Evolutionary conservation across 1,140 invertebrate genomes (phyloP).

Genomic region (Bombus ignitus): DNA sequence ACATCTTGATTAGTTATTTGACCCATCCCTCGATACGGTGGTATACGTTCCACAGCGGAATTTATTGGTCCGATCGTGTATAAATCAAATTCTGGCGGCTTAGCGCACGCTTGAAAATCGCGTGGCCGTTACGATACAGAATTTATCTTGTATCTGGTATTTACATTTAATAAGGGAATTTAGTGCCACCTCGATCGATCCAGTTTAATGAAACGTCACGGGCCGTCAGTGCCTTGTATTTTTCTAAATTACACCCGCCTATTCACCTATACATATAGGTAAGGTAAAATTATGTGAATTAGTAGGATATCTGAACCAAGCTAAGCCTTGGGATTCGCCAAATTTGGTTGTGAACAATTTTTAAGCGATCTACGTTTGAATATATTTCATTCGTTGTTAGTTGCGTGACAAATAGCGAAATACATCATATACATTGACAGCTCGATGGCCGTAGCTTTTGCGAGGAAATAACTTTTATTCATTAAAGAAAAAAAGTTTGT

Average conservation of each 20-base stretch:
- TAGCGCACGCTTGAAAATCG: constrained; percentile 27
- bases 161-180: constrained; percentile 51
- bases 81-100: constrained; percentile 61
- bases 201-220: constrained; percentile 42
- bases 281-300: neutral
- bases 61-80: constrained; percentile 54
- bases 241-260: constrained; percentile 11
- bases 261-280: neutral
- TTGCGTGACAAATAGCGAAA: too few species aligned
- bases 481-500: too few species aligned
- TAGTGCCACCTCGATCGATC: constrained; percentile 10
- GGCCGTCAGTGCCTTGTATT: neutral
- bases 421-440: too few species aligned
- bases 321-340: neutral
- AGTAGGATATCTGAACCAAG: neutral
- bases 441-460: too few species aligned
- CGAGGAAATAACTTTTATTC: too few species aligned
- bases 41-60: constrained; percentile 40
- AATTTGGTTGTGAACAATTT: neutral
- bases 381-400: too few species aligned
- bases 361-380: neutral
- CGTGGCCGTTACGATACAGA: constrained; percentile 17
- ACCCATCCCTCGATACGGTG: constrained; percentile 38
- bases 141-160: constrained; percentile 51
- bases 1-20: constrained; percentile 69